phyloP scores from a whole-genome alignment of 1,140 invertebrate species.

The Bombus terrestris region DNA sequence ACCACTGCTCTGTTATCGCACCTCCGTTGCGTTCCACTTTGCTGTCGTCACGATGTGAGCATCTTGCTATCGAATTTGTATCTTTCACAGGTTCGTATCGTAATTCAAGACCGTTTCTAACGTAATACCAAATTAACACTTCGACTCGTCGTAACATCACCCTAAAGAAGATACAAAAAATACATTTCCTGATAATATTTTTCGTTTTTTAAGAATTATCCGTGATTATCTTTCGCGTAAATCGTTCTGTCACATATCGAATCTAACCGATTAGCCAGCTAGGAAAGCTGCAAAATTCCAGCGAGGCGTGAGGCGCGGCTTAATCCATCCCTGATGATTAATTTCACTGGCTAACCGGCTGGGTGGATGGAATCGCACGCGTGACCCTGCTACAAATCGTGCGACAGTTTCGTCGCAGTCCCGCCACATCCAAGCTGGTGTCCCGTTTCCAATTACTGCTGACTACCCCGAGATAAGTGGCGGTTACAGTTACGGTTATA shows the following conservation, averaged over 20 bases:
- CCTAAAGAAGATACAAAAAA: neutral
- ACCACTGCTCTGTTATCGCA: neutral
- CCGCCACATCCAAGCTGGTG: constrained; percentile 33
- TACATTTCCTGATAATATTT: no score
- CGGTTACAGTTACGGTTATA: constrained; percentile 77
- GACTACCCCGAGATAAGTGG: constrained; percentile 72
- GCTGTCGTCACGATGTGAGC: neutral
- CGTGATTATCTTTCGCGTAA: neutral
- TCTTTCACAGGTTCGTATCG: neutral
- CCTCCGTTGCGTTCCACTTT: neutral
- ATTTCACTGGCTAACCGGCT: constrained; percentile 37
- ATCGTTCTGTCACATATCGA: neutral
- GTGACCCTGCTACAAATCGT: constrained; percentile 55
- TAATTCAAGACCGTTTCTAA: neutral
- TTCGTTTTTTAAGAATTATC: neutral
- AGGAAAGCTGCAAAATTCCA: constrained; percentile 34
- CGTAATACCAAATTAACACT: neutral
- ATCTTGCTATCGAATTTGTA: neutral
- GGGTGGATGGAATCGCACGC: constrained; percentile 31
- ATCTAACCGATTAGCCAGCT: neutral
- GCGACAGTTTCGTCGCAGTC: constrained; percentile 28
- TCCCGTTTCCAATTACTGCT: constrained; percentile 75
- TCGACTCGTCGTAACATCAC: neutral
- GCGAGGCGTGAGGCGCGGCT: constrained; percentile 26
- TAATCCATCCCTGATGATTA: constrained; percentile 49